Percentiles rank a stretch among this genome's conserved stretches.
Evolutionary conservation across 2,113 vertebrate genomes (phyloP).

Genomic region (Brachyhypopomus occidentalis): DNA sequence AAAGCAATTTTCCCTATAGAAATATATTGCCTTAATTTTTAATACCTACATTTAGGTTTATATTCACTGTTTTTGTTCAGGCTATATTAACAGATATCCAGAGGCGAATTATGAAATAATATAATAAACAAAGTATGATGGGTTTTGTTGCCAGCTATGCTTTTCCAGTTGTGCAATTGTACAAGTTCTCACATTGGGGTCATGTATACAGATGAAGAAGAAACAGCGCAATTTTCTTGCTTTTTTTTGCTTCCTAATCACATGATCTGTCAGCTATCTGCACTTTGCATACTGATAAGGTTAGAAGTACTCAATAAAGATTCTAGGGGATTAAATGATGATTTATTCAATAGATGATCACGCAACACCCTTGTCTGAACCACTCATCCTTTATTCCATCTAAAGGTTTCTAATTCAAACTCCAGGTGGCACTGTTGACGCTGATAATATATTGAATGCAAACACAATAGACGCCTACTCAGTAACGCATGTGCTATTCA

Average conservation of each 20-base stretch:
- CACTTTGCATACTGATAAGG: constrained; percentile 3
- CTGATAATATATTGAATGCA: not conserved
- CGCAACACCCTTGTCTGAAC: not conserved
- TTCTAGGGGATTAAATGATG: constrained; percentile 19
- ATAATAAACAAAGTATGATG: constrained; percentile 17
- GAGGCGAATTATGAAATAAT: constrained; percentile 26
- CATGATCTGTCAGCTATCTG: constrained; percentile 31
- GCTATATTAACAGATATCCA: not conserved
- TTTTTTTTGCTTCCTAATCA: not conserved
- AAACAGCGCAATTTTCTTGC: constrained; percentile 36
- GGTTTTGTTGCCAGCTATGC: constrained; percentile 14
- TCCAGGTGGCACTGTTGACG: constrained; percentile 56
- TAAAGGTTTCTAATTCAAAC: constrained; percentile 14
- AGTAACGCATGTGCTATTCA: constrained; percentile 10
- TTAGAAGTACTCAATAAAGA: not conserved
- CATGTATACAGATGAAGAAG: constrained; percentile 37
- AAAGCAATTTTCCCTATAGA: not conserved
- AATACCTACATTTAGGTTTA: constrained; percentile 22
- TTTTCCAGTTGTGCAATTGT: not conserved
- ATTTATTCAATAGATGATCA: constrained; percentile 23
- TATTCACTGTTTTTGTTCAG: constrained; percentile 16
- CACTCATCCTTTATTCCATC: not conserved
- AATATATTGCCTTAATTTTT: not conserved
- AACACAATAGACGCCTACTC: not conserved
- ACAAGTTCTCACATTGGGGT: constrained; percentile 41